Base-by-base conservation (phyloP, 35 echinoderm and acorn worm genomes). In the Patiria miniata region DNA sequence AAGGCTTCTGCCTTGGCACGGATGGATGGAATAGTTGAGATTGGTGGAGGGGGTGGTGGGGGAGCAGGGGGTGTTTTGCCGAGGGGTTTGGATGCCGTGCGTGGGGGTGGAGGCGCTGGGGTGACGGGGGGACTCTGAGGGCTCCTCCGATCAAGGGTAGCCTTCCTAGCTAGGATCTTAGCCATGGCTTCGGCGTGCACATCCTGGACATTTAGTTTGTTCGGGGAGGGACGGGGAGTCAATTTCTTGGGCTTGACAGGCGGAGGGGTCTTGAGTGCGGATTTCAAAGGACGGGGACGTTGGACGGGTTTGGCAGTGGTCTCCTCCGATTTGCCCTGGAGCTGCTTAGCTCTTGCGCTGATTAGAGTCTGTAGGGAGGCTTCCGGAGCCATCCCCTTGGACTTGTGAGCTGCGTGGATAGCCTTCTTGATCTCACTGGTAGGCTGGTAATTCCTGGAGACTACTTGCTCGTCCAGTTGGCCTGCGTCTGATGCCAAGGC, bases 401-500 rank as follows among this genome's bases (percentile, higher is more conserved):
- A 39, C 15, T 80, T 39, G 37, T 40, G 29, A 15, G 78, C 29
- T 10, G 39, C 37, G 14, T 80, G 29, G 78, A 80, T 39, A 37
- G 78, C 78, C 37, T 37, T 80, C 78, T 80, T 80, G 37, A 80
- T 80, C 29, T 80, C 29, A 80, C 78, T 80, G 37, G 78, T 80
- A 23, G 78, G 78, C 19, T 80, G 0, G 23, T 34, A 34, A 37
- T 79, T 34, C 37, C 16, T 30, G 9, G 15, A 9, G 29, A 39
- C 10, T 0, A 37, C 37, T 14, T 80, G 33, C 29, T 80, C 37
- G 37, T 15, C 19, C 15, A 17, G 78, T 39, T 30, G 78, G 39
- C 78, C 18, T 80, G 78, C 29, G 78, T 80, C 78, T 12, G 26
- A 10, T 17, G 29, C 78, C 37, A 37, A 12, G 28, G 78, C 37